Conservation (phyloP, 2,888 invertebrate genomes). For the Hypomecis punctinalis region DNA sequence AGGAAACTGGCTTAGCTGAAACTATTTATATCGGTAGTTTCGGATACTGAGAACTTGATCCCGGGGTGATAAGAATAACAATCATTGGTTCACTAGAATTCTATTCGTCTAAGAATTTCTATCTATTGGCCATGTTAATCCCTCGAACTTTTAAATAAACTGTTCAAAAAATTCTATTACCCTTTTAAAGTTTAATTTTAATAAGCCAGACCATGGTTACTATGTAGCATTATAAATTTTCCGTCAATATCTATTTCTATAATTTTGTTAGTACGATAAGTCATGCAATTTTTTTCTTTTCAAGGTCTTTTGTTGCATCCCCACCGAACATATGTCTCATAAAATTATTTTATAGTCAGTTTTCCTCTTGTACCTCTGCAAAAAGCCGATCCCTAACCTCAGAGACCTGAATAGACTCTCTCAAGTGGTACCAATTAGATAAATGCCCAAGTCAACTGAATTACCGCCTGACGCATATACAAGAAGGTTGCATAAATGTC, state of each 20-base stretch:
- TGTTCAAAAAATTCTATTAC: no score
- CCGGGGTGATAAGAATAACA: background rate
- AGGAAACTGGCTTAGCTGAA: background rate
- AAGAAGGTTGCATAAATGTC: constrained; percentile 18
- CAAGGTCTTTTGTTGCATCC: background rate
- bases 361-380: constrained; percentile 27
- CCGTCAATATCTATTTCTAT: no score
- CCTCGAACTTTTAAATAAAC: no score
- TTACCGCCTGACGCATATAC: constrained; percentile 43
- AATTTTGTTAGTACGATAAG: no score
- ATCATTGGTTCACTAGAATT: constrained; percentile 1
- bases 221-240: background rate
- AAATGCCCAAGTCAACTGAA: constrained; percentile 64
- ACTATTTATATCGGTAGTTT: background rate
- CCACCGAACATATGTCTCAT: no score
- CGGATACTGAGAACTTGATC: background rate
- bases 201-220: background rate
- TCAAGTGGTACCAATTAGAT: constrained; percentile 65
- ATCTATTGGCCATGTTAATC: background rate
- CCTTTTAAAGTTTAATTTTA: background rate
- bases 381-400: constrained; percentile 35
- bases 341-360: no score
- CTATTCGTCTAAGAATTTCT: background rate
- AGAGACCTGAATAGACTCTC: constrained; percentile 44
- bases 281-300: background rate